phyloP scores from a whole-genome alignment of 2,888 invertebrate genomes.

The Didymodactylos carnosus region DNA sequence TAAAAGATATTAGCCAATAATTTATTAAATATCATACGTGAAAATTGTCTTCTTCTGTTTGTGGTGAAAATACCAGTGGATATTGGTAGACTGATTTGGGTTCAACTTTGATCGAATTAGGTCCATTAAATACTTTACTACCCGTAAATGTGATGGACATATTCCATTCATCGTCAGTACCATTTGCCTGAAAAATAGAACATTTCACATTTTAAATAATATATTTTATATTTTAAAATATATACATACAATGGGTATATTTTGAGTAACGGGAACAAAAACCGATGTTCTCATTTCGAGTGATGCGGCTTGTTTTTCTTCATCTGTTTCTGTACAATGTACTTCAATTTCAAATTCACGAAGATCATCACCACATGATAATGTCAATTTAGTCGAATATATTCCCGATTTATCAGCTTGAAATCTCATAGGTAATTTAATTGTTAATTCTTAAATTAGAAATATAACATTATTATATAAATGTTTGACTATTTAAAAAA shows the following conservation, averaged over 20 bases:
- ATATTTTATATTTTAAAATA: not conserved
- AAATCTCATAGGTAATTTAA: conserved; percentile 28
- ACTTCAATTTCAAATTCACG: conserved; percentile 27
- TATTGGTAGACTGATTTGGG: not conserved
- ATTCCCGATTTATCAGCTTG: conserved; percentile 25
- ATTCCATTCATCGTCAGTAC: not conserved
- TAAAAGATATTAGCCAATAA: too few species aligned
- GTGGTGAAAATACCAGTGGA: not conserved
- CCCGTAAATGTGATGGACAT: not conserved
- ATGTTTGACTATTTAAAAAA: too few species aligned
- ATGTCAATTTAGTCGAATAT: conserved; percentile 25
- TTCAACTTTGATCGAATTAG: not conserved
- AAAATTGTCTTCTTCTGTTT: not conserved
- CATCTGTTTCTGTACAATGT: not conserved
- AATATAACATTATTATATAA: too few species aligned
- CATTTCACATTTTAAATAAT: not conserved
- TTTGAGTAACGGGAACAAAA: not conserved
- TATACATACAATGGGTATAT: not conserved
- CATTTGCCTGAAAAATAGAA: not conserved
- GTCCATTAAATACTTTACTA: not conserved
- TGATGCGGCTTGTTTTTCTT: not conserved
- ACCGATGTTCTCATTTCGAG: not conserved
- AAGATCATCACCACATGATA: conserved; percentile 26
- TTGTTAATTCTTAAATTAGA: conserved; percentile 12
- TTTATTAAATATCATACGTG: too few species aligned